phyloP scores from a whole-genome alignment of 2,113 vertebrate genomes.

The Gallinago jamesoni region DNA sequence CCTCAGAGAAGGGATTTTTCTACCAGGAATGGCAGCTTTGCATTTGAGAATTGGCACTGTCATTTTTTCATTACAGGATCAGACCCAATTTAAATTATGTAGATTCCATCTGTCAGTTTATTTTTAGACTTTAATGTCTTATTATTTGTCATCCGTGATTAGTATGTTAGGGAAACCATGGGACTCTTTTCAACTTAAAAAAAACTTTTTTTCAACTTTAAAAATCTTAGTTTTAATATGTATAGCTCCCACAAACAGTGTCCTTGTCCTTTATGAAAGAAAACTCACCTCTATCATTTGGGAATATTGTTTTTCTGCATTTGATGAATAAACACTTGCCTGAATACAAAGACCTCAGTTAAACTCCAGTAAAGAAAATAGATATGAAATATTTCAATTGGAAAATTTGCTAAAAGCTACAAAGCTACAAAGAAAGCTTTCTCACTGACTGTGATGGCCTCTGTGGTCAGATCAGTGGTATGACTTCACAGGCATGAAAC shows the following conservation, averaged over 20 bases:
- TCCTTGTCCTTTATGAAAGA: not conserved
- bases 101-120: not conserved
- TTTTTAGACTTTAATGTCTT: not conserved
- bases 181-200: not conserved
- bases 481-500: not conserved
- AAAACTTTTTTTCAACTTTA: no score
- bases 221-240: not conserved
- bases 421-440: not conserved
- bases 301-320: not conserved
- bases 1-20: not conserved
- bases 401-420: not conserved
- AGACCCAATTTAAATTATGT: not conserved
- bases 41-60: not conserved
- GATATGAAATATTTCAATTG: not conserved
- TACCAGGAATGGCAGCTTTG: not conserved
- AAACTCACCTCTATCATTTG: not conserved
- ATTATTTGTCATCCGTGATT: not conserved
- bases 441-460: not conserved
- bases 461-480: fast-evolving
- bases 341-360: not conserved
- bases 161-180: not conserved
- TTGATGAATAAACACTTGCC: not conserved
- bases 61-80: not conserved
- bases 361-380: not conserved
- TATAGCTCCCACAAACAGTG: not conserved